phyloP scores from a whole-genome alignment of 2,113 vertebrate species.

The Oreochromis spilurus region DNA sequence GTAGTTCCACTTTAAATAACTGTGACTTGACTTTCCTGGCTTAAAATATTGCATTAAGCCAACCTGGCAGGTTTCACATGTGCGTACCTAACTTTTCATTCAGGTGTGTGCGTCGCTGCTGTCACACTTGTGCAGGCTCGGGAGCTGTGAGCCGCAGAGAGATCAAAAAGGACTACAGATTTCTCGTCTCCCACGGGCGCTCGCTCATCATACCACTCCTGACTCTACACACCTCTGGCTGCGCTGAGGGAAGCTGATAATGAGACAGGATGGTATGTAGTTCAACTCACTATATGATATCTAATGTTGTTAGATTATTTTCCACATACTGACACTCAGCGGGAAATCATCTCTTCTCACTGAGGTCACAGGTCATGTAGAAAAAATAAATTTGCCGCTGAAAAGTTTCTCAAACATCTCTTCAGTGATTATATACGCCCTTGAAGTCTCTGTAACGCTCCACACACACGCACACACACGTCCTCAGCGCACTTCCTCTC shows the following conservation, averaged over 20 bases:
- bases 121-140: background rate
- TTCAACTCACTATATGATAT: background rate
- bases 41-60: background rate
- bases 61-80: background rate
- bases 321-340: background rate
- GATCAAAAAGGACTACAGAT: background rate
- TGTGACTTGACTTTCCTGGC: background rate
- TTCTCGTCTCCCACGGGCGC: background rate
- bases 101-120: background rate
- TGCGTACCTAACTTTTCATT: background rate
- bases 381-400: background rate
- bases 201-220: background rate
- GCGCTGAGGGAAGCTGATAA: background rate
- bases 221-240: background rate
- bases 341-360: background rate
- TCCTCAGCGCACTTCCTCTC: background rate
- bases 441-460: background rate
- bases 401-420: background rate
- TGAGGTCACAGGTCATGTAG: background rate
- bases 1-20: background rate
- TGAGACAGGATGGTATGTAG: background rate
- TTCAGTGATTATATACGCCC: background rate
- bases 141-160: background rate
- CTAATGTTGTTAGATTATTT: background rate
- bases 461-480: background rate